Evolutionary conservation across 1,140 invertebrate species (phyloP).

Genomic region (Aricia agestis): DNA sequence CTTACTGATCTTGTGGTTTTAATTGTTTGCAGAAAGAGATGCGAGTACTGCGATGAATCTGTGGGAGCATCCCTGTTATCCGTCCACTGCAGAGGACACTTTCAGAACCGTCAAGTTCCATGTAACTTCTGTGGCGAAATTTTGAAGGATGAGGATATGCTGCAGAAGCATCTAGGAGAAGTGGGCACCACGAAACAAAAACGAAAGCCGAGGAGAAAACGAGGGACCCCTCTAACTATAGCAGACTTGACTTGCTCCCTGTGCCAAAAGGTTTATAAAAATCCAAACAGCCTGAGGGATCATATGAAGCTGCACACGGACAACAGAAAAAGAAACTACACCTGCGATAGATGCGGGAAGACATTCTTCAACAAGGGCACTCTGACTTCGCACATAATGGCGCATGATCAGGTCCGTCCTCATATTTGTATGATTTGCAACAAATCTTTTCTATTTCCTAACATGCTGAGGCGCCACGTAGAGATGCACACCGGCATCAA

Average conservation of each 20-base stretch:
- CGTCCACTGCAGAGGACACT: conserved; percentile 37
- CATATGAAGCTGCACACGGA: conserved; percentile 55
- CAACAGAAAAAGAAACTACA: conserved; percentile 51
- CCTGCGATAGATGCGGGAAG: conserved; percentile 63
- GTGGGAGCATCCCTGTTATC: conserved; percentile 31
- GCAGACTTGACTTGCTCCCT: conserved; percentile 49
- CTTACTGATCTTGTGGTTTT: neutral
- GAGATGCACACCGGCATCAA: conserved; percentile 83
- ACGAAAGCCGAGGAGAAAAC: conserved; percentile 38
- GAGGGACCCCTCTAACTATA: conserved; percentile 40
- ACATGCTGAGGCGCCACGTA: conserved; percentile 72
- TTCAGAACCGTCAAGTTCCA: conserved; percentile 36
- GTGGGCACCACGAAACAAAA: conserved; percentile 38
- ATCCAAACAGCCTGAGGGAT: conserved; percentile 43
- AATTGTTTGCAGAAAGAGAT: conserved; percentile 43
- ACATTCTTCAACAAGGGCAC: conserved; percentile 58
- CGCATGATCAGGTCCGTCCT: conserved; percentile 83
- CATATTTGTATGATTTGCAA: conserved; percentile 86
- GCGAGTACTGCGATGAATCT: conserved; percentile 44
- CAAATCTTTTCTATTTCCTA: conserved; percentile 69
- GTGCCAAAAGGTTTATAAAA: conserved; percentile 57
- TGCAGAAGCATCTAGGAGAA: conserved; percentile 44
- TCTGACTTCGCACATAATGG: conserved; percentile 76
- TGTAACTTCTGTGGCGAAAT: conserved; percentile 47
- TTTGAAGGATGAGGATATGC: conserved; percentile 36